Conservation (phyloP, 2,113 vertebrate genomes). For the Probosciger aterrimus region DNA sequence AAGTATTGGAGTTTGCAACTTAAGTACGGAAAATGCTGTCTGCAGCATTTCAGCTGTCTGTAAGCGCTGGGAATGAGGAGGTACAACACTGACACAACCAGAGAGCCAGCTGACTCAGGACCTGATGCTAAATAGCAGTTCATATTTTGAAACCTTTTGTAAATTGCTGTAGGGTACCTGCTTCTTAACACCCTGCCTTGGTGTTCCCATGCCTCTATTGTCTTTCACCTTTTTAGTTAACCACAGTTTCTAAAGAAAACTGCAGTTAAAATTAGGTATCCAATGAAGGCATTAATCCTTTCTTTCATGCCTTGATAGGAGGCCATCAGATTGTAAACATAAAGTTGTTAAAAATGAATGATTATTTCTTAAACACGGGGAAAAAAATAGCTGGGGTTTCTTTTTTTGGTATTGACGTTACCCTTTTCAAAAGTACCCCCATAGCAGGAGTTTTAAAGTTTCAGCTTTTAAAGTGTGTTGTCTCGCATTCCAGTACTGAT, state of each 20-base stretch:
- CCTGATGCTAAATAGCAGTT: background rate
- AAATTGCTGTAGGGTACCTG: background rate
- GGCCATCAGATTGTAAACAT: conserved; percentile 24
- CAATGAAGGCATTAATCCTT: background rate
- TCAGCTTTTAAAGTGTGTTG: conserved; percentile 34
- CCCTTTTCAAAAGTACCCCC: background rate
- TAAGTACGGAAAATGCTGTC: background rate
- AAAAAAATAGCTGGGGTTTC: background rate
- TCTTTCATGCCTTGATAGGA: conserved; percentile 18
- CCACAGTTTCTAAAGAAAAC: conserved; percentile 29
- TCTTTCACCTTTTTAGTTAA: background rate
- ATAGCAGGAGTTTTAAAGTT: conserved; percentile 30
- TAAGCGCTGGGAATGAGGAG: background rate
- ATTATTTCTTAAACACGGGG: background rate
- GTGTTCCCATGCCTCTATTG: background rate
- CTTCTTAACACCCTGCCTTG: background rate
- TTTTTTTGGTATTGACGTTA: background rate
- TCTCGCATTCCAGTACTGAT: conserved; percentile 48
- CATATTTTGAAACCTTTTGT: background rate
- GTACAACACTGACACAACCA: background rate
- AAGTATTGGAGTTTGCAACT: background rate
- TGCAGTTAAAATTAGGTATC: conserved; percentile 5
- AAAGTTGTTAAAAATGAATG: background rate
- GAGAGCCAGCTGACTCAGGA: background rate
- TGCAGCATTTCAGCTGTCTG: background rate